Evolutionary conservation across 2,113 vertebrate genomes (phyloP).

Genomic region (Petrocephalus microphthalmus): DNA sequence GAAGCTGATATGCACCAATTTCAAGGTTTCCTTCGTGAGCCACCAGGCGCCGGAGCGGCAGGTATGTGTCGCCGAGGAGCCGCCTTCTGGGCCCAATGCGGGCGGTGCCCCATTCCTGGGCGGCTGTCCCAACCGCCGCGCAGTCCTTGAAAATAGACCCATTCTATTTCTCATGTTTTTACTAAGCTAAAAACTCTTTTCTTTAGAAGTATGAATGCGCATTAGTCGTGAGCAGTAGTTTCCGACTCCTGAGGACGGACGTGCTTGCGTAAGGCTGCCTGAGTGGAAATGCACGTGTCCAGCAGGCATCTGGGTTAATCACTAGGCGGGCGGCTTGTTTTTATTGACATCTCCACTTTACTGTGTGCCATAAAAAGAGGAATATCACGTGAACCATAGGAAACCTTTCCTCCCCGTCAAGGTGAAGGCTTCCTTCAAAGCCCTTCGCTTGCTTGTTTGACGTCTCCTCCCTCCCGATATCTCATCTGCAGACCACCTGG

Average conservation of each 20-base stretch:
- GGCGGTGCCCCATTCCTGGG: no score
- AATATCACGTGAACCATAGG: neutral
- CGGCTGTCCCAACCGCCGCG: neutral
- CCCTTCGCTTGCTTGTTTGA: neutral
- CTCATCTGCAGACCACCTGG: conserved; percentile 9
- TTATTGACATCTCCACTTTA: conserved; percentile 6
- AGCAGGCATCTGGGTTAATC: conserved; percentile 5
- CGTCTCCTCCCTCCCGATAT: neutral
- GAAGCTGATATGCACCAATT: conserved; percentile 94
- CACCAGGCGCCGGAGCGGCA: conserved; percentile 74
- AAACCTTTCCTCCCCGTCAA: neutral
- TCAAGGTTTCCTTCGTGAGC: conserved; percentile 94
- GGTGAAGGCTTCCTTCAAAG: neutral
- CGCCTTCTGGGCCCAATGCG: no score
- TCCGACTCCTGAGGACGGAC: neutral
- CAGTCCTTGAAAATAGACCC: no score
- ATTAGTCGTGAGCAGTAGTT: neutral
- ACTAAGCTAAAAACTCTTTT: neutral
- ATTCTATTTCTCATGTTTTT: neutral
- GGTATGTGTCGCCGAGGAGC: conserved; percentile 53
- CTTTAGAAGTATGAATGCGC: neutral
- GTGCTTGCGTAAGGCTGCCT: neutral
- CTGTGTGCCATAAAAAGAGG: neutral
- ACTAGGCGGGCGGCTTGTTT: neutral
- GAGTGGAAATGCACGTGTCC: neutral